Evolutionary conservation across 2,797 vertebrate genomes (phyloP).

Genomic region (Vespertilio murinus): DNA sequence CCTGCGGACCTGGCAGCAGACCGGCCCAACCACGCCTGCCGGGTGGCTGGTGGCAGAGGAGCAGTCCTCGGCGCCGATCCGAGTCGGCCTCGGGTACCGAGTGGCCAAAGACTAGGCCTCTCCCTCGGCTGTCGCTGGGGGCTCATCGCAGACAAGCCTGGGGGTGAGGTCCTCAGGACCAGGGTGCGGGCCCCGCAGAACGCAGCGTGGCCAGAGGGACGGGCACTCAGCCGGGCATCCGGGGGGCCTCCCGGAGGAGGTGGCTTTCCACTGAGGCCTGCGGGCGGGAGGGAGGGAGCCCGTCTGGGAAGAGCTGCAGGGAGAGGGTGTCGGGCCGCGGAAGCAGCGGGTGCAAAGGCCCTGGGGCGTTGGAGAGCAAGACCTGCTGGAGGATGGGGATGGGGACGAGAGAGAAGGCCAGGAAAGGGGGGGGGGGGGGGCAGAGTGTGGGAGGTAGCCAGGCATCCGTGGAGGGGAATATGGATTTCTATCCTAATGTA

Average conservation of each 20-base stretch:
- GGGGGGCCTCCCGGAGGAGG: neutral
- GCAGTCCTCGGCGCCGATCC: neutral
- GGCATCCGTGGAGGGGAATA: neutral
- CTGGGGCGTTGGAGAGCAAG: neutral
- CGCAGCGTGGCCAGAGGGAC: neutral
- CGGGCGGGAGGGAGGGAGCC: neutral
- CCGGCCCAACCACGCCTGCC: too few species aligned
- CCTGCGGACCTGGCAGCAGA: neutral
- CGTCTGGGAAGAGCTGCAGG: neutral
- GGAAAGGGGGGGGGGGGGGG: neutral
- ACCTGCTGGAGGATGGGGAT: neutral
- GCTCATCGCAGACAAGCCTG: neutral
- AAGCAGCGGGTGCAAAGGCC: slow-evolving; percentile 25
- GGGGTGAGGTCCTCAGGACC: neutral
- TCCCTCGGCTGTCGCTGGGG: neutral
- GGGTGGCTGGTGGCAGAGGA: neutral
- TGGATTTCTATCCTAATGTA: slow-evolving; percentile 58
- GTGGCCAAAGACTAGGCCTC: neutral
- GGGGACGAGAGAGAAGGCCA: neutral
- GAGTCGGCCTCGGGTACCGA: neutral
- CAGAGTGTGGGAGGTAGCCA: neutral
- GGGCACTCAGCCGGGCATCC: neutral
- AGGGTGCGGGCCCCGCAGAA: neutral
- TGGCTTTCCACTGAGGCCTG: neutral
- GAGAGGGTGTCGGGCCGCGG: neutral